Evolutionary conservation across 2,797 vertebrate genomes (phyloP).

Genomic region (Rhabdomys pumilio): DNA sequence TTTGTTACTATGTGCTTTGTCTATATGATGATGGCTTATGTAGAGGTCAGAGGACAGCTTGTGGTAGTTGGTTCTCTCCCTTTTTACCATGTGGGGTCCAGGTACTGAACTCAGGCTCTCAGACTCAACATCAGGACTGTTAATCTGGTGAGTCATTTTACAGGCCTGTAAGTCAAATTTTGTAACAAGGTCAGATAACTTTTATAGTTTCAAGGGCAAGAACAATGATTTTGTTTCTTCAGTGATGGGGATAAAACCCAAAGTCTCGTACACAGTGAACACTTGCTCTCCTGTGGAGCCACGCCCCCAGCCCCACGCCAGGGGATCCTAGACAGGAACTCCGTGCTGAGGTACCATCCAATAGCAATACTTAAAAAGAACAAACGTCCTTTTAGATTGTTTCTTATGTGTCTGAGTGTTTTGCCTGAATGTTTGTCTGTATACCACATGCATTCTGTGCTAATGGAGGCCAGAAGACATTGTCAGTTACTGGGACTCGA

Average conservation of each 20-base stretch:
- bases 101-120: background rate
- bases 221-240: background rate
- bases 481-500: background rate
- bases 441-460: no score
- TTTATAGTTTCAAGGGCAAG: background rate
- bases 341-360: background rate
- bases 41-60: background rate
- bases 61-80: background rate
- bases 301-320: background rate
- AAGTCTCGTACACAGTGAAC: background rate
- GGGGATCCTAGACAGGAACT: background rate
- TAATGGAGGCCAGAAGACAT: background rate
- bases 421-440: background rate
- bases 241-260: background rate
- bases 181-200: background rate
- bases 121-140: background rate
- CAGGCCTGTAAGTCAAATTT: background rate
- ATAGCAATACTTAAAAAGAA: background rate
- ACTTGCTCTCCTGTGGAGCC: background rate
- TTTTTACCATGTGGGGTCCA: no score
- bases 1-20: background rate
- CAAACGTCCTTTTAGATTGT: background rate
- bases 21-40: background rate
- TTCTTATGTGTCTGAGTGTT: background rate
- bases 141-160: background rate